Conservation (phyloP, 2,797 vertebrate species). For the Sitta carolinensis region DNA sequence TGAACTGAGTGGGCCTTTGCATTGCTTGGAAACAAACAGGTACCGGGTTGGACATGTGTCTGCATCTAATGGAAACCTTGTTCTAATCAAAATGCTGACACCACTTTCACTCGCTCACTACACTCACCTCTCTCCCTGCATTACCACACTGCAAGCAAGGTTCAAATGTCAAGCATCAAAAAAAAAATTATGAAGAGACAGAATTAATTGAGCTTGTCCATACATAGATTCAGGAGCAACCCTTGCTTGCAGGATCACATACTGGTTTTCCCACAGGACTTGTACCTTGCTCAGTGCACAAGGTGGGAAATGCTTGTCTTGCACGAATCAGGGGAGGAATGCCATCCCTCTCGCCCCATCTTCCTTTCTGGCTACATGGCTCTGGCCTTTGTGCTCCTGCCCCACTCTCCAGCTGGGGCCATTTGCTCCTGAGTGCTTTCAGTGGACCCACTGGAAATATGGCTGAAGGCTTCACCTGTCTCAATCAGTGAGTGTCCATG, state of each 20-base stretch:
- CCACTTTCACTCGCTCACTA: background rate
- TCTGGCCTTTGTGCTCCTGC: background rate
- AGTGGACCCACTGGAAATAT: background rate
- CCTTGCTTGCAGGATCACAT: background rate
- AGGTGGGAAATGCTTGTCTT: rapidly evolving
- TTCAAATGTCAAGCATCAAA: background rate
- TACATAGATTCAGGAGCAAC: background rate
- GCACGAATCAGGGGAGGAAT: rapidly evolving
- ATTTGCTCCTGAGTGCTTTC: background rate
- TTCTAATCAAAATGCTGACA: background rate
- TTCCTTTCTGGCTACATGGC: rapidly evolving
- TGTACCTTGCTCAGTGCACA: background rate
- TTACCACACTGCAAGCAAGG: rapidly evolving
- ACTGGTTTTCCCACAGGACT: background rate
- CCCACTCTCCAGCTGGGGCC: background rate
- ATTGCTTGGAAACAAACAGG: constrained; percentile 32
- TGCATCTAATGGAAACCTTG: background rate
- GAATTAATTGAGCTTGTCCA: background rate
- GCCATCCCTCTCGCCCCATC: background rate
- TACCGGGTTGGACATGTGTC: background rate
- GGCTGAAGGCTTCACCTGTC: background rate
- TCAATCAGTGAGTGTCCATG: rapidly evolving
- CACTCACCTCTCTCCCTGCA: background rate
- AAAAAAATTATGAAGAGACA: background rate
- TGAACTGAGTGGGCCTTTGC: constrained; percentile 13